Evolutionary conservation across 1,140 invertebrate genomes (phyloP), one percentile per base, ranked within the genome.

Genomic region (Coenobita brevimanus): DNA sequence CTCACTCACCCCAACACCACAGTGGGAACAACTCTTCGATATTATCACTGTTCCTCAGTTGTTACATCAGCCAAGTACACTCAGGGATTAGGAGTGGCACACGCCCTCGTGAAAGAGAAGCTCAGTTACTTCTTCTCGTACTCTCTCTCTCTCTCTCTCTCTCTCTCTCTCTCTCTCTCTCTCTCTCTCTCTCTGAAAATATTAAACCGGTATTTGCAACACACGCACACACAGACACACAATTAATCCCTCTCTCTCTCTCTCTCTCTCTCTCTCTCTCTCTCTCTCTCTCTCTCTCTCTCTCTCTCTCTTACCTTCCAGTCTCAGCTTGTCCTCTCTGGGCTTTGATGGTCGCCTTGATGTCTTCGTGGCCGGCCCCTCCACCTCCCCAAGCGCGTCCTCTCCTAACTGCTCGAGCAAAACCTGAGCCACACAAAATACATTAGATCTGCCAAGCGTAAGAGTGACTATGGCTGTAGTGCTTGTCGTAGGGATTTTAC

Each of bases 351-450:
- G 84, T 30, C 84, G 82, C n/a, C 90, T 88, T 71, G 75, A 36
- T 30, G n/a, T 41, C 57, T 60, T 67, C 50, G 30, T 30, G 36
- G 46, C 62, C 1, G 69, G 78, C 0, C 33, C 79, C 33, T 82
- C 80, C 46, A 88, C 84, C 15, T 90, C 81, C 1, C 54, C 87
- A 24, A 89, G 93, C 27, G 92, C 93, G 80, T 94, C 94, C 46
- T 94, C 94, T 1, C 94, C 94, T 2, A 95, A 91, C 91, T 93
- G 92, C 88, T 93, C 93, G 76, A 95, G 93, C 89, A 95, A 93
- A 92, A 94, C 93, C 94, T 95, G 89, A n/a, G n/a, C n/a, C n/a
- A n/a, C n/a, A n/a, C n/a, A n/a, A n/a, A n/a, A n/a, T n/a, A n/a
- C n/a, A n/a, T n/a, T n/a, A n/a, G n/a, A n/a, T n/a, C n/a, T n/a